A percentile compares a stretch with the other conserved stretches of the same genome.
Conservation (phyloP, 1,140 invertebrate genomes). For the Heliothis subflexa region DNA sequence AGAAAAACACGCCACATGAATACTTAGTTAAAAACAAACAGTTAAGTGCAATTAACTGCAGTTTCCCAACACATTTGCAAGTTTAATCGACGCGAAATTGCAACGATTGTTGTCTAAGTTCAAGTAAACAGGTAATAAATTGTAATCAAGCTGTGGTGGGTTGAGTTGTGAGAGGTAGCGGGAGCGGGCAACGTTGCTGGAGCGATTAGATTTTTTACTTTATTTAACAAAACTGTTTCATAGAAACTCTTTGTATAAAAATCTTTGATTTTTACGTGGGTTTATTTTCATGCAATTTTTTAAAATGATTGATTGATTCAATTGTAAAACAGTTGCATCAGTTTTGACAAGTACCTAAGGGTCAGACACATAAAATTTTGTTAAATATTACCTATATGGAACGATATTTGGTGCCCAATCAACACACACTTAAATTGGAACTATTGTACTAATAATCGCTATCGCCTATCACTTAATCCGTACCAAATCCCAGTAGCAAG, state of each 20-base stretch:
- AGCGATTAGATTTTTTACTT: not conserved
- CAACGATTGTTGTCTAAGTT: constrained; percentile 47
- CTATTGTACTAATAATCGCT: not conserved
- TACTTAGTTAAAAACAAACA: constrained; percentile 13
- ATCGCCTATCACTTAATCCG: not conserved
- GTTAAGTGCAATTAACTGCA: constrained; percentile 11
- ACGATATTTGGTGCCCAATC: not conserved
- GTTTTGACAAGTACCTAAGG: not conserved
- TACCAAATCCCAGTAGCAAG: constrained; percentile 3
- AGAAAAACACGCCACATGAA: constrained; percentile 9
- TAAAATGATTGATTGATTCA: too few relatives aligned
- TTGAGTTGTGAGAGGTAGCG: constrained; percentile 12
- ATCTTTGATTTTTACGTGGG: too few relatives aligned
- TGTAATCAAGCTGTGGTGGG: constrained; percentile 39
- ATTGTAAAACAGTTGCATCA: not conserved
- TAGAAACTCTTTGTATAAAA: not conserved
- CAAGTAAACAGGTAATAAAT: constrained; percentile 50
- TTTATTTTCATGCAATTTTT: too few relatives aligned
- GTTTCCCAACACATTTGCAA: constrained; percentile 48
- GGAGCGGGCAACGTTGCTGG: not conserved
- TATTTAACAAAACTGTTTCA: too few relatives aligned
- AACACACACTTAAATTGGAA: not conserved
- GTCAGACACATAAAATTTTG: too few relatives aligned
- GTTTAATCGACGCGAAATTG: constrained; percentile 47
- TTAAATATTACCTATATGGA: too few relatives aligned